Conservation (phyloP, 2,113 vertebrate species). For the Grus americana region DNA sequence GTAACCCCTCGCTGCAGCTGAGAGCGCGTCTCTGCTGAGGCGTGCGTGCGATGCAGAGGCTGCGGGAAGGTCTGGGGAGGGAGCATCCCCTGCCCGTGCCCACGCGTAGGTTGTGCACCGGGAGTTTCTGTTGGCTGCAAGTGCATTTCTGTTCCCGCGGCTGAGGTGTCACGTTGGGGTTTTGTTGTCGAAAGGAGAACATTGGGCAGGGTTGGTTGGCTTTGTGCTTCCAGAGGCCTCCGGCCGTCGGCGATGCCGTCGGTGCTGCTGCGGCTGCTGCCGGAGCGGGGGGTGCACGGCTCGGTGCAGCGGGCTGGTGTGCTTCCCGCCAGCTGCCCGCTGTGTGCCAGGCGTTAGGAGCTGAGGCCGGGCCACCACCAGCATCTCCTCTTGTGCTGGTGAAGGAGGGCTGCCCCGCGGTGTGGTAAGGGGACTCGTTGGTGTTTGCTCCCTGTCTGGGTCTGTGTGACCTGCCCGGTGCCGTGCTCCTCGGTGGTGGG, state of each 20-base stretch:
- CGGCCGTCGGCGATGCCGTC: not conserved
- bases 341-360: fast-evolving
- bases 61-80: not conserved
- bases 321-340: not conserved
- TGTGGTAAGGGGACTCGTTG: fast-evolving
- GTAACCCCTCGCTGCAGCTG: not conserved
- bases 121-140: not conserved
- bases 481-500: not conserved
- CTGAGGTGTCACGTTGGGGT: fast-evolving
- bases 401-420: not conserved
- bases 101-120: fast-evolving
- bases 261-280: not conserved
- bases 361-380: not conserved
- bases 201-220: not conserved
- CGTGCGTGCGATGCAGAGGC: fast-evolving
- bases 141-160: fast-evolving
- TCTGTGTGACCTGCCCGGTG: not conserved
- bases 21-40: fast-evolving
- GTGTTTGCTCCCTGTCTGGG: not conserved
- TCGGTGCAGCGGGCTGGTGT: fast-evolving
- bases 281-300: fast-evolving
- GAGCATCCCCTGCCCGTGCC: too few relatives aligned
- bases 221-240: not conserved
- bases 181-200: not conserved
- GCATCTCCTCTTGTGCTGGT: fast-evolving